phyloP scores from a whole-genome alignment of 2,888 invertebrate genomes.

The Cataglyphis cursor region DNA sequence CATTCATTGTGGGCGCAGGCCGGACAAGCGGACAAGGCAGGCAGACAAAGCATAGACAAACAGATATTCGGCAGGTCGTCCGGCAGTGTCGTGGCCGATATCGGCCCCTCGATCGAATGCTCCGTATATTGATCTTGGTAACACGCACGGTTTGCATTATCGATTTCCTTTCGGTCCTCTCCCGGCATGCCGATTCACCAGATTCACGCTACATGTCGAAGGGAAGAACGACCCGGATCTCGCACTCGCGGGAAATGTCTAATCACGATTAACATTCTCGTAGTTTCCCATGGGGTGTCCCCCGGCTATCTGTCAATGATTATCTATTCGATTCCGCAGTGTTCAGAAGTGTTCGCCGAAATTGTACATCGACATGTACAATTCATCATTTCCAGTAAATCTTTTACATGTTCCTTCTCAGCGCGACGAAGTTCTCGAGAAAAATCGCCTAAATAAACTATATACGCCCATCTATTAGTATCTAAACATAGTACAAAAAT shows the following conservation, averaged over 20 bases:
- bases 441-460: constrained; percentile 14
- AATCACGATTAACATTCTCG: constrained; percentile 43
- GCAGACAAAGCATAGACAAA: constrained; percentile 77
- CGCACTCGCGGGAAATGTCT: constrained; percentile 45
- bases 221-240: constrained; percentile 21
- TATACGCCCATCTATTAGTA: constrained; percentile 6
- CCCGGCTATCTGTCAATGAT: constrained; percentile 16
- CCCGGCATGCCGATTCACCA: constrained; percentile 1
- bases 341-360: neutral
- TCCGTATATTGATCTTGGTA: constrained; percentile 70
- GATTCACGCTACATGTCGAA: constrained; percentile 6
- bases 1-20: constrained; percentile 51
- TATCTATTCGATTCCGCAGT: constrained; percentile 6
- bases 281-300: neutral
- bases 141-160: constrained; percentile 63
- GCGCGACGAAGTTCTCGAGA: constrained; percentile 1
- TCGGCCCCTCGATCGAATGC: constrained; percentile 63
- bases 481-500: constrained; percentile 25
- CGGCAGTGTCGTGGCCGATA: constrained; percentile 70
- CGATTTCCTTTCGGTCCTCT: constrained; percentile 49
- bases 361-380: constrained; percentile 11
- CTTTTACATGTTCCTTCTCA: neutral
- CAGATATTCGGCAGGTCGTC: constrained; percentile 72
- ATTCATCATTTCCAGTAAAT: neutral
- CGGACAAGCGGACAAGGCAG: constrained; percentile 72